phyloP scores from a whole-genome alignment of 2,113 vertebrate genomes.

The Crotalus viridis region DNA sequence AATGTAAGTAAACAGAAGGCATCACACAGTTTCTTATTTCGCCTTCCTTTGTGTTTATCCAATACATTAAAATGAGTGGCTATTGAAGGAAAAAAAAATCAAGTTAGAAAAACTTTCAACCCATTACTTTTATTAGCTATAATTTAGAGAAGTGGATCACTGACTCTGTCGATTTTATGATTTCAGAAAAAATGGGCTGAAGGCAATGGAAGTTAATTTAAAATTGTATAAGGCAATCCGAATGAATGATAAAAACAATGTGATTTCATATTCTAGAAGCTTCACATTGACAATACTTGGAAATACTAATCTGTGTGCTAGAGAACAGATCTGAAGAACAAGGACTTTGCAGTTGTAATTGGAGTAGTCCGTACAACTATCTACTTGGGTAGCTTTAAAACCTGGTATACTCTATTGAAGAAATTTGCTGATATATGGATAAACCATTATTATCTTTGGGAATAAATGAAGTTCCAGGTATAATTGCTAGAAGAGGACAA shows the following conservation, averaged over 20 bases:
- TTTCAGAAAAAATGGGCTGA: not conserved
- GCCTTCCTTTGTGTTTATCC: conserved; percentile 26
- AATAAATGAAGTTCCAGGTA: not conserved
- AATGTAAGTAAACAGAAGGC: conserved; percentile 40
- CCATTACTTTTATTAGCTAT: conserved; percentile 42
- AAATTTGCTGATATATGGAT: not conserved
- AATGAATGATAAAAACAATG: not conserved
- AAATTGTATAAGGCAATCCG: conserved; percentile 23
- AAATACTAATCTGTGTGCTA: conserved; percentile 15
- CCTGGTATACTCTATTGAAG: not conserved
- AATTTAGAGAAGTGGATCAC: conserved; percentile 9
- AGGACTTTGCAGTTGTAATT: not conserved
- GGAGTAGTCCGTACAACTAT: not conserved
- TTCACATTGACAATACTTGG: not conserved
- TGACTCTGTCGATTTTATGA: not conserved
- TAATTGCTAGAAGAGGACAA: not conserved
- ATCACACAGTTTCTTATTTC: not conserved
- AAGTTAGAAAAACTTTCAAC: conserved; percentile 43
- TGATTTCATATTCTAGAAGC: conserved; percentile 18
- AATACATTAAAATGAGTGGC: conserved; percentile 46
- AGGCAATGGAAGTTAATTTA: conserved; percentile 6
- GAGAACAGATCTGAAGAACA: conserved; percentile 4
- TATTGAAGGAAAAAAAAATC: conserved; percentile 32
- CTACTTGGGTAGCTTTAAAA: not conserved
- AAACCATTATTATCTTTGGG: not conserved